These are phyloP conservation scores for Actenoides lindsayi DNA, from an alignment of 2,113 vertebrate species.

Conservation along the genomic window DNA sequence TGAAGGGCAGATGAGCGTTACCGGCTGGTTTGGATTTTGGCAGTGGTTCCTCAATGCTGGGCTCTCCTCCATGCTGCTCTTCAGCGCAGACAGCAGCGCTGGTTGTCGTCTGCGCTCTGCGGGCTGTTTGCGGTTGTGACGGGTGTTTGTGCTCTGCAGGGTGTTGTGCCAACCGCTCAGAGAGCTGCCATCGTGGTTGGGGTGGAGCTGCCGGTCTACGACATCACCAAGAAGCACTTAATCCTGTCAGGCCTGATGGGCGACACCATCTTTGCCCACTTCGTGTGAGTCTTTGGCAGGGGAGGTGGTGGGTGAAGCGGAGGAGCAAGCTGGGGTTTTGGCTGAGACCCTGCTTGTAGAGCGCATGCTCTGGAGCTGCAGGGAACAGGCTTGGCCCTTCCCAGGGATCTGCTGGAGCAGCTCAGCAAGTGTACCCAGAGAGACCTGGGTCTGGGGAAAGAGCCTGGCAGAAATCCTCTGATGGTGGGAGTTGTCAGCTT, in stretches of 20 bases:
- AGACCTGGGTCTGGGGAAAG: neutral
- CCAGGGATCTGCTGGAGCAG: neutral
- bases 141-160: slow-evolving; percentile 69
- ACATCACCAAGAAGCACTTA: slow-evolving; percentile 94
- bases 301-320: neutral
- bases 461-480: neutral
- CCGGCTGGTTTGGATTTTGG: neutral
- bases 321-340: neutral
- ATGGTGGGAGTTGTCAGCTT: neutral
- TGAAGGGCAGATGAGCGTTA: neutral
- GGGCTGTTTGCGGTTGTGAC: neutral
- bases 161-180: slow-evolving; percentile 92
- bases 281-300: slow-evolving; percentile 81
- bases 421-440: neutral
- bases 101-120: neutral
- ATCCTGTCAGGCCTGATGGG: slow-evolving; percentile 91
- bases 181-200: slow-evolving; percentile 93
- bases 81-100: neutral
- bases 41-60: neutral
- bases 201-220: slow-evolving; percentile 92
- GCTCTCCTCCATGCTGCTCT: neutral
- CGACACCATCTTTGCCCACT: slow-evolving; percentile 91
- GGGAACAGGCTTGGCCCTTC: neutral
- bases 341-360: neutral
- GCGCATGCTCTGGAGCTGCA: neutral